These are phyloP conservation scores for Apodemus sylvaticus DNA, from an alignment of 2,113 vertebrate species.

Conservation along the genomic window DNA sequence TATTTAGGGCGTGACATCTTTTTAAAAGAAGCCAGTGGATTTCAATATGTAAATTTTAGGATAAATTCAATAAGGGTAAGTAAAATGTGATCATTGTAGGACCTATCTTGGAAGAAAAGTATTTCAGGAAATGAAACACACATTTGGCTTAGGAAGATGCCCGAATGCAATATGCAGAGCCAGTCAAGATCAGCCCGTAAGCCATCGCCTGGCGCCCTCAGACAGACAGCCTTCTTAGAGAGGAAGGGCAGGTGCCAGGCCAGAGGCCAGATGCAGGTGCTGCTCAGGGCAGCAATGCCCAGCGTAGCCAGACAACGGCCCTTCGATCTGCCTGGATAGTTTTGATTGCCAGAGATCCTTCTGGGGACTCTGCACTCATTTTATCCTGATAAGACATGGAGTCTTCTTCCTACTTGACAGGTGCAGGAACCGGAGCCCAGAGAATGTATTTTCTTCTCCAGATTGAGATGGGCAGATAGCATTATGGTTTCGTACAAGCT, in stretches of 20 bases:
- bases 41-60: not conserved
- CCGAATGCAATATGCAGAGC: not conserved
- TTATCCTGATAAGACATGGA: not conserved
- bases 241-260: not conserved
- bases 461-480: not conserved
- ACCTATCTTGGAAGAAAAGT: not conserved
- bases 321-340: not conserved
- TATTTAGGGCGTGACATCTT: not conserved
- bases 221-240: not conserved
- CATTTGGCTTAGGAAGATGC: not conserved
- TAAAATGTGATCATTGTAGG: not conserved
- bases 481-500: not conserved
- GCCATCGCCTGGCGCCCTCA: not conserved
- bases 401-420: not conserved
- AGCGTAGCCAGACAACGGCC: not conserved
- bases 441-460: not conserved
- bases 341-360: conserved; percentile 38
- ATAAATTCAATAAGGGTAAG: not conserved
- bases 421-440: not conserved
- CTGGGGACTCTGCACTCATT: not conserved
- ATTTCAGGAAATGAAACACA: conserved; percentile 7
- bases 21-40: not conserved
- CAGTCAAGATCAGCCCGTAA: not conserved
- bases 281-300: not conserved
- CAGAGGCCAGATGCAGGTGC: not conserved